phyloP scores from a whole-genome alignment of 2,113 vertebrate genomes.

The Syrmaticus mikado region DNA sequence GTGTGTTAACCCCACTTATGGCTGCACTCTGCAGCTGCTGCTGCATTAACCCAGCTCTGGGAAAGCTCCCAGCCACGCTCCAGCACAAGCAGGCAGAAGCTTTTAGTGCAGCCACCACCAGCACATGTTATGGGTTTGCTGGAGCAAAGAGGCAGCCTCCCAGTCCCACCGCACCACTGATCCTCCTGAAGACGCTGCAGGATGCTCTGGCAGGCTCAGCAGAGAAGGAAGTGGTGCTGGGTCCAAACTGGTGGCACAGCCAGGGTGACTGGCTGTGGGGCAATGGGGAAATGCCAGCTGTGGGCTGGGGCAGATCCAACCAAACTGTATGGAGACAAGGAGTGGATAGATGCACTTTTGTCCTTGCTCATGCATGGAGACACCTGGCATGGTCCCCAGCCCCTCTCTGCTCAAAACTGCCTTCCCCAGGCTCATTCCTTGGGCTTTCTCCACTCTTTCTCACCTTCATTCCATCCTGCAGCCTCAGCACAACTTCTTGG shows the following conservation, averaged over 20 bases:
- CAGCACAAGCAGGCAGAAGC: not conserved
- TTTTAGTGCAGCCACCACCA: conserved; percentile 5
- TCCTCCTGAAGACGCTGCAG: not conserved
- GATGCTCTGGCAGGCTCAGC: not conserved
- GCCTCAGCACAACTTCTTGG: not conserved
- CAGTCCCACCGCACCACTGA: not conserved
- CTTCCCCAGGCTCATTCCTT: not conserved
- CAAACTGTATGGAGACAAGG: not conserved
- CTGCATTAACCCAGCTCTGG: conserved; percentile 23
- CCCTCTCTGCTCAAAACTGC: not conserved
- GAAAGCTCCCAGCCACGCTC: not conserved
- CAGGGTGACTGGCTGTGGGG: rapidly evolving
- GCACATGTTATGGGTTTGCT: not conserved
- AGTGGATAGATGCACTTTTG: not conserved
- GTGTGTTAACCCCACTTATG: not conserved
- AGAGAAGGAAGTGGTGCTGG: rapidly evolving
- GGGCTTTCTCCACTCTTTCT: not conserved
- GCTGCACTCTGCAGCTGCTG: not conserved
- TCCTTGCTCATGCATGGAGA: not conserved
- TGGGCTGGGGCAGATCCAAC: not conserved
- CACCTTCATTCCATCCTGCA: not conserved
- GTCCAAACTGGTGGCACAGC: not conserved
- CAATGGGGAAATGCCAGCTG: rapidly evolving
- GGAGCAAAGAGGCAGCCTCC: not conserved
- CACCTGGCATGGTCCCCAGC: not conserved